Percentiles rank a stretch among this genome's conserved stretches.
These are phyloP conservation scores for Amphipoea oculea DNA, from an alignment of 2,888 invertebrate genomes.

Conservation along the genomic window DNA sequence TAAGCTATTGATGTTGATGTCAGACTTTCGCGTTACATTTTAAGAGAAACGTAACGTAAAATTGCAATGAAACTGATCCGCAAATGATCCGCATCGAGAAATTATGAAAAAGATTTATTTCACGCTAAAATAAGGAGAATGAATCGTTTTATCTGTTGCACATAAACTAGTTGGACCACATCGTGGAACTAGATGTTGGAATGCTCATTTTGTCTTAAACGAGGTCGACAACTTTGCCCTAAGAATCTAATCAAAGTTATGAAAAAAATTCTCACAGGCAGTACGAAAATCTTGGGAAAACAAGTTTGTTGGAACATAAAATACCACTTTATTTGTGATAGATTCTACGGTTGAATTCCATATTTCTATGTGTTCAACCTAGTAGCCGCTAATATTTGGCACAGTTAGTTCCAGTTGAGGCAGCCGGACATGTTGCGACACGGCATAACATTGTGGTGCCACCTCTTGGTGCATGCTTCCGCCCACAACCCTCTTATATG, in stretches of 20 bases:
- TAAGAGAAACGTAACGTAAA: constrained; percentile 62
- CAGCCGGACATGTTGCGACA: constrained; percentile 72
- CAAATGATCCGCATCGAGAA: constrained; percentile 50
- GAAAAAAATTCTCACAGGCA: constrained; percentile 47
- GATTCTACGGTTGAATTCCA: constrained; percentile 18
- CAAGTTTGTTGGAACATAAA: constrained; percentile 44
- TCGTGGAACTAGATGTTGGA: constrained; percentile 55
- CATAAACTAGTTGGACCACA: constrained; percentile 60
- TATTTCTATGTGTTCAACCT: constrained; percentile 10
- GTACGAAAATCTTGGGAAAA: constrained; percentile 46
- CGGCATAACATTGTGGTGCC: constrained; percentile 65
- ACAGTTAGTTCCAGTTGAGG: constrained; percentile 57
- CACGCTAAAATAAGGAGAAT: constrained; percentile 57
- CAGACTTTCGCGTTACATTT: constrained; percentile 72
- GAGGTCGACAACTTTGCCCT: constrained; percentile 68
- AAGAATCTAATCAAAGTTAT: constrained; percentile 73
- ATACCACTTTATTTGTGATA: constrained; percentile 24
- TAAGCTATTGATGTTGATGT: constrained; percentile 71
- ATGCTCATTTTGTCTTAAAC: constrained; percentile 68
- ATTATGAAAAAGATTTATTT: constrained; percentile 59
- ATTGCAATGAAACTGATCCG: constrained; percentile 53
- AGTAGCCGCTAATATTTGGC: constrained; percentile 33
- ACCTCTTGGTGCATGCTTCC: constrained; percentile 80
- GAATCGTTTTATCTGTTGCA: constrained; percentile 53
- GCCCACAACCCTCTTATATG: constrained; percentile 83